Evolutionary conservation across 2,797 vertebrate genomes (phyloP), one percentile per base, ranked within the genome.

Genomic region (Gadopsis marmoratus): DNA sequence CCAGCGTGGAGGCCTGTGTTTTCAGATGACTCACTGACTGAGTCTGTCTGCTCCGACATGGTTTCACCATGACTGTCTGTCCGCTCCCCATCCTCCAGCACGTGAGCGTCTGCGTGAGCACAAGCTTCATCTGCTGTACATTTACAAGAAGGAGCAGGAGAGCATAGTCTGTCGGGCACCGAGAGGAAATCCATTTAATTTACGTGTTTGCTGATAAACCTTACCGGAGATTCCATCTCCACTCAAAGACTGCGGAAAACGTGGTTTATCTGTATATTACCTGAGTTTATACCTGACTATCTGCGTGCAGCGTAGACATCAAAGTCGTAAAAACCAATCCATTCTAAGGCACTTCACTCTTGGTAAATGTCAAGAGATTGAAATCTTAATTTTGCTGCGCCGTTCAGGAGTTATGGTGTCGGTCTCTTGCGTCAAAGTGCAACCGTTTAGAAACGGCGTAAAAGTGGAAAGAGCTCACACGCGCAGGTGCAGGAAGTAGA

Each of bases 21-120:
- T 75, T 76, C 31, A 61, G 55, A 83, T 82, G 76, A 81, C 75
- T 73, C 73, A 77, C 62, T 33, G 63, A 29, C 66, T 58, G 64
- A 54, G 56, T 31, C 6, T 48, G 79, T 64, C 48, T 81, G 66
- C 43, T 45, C 29, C 29, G 17, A n/a, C 74, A 61, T 58, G 72
- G 33, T 50, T 53, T 78, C 59, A 48, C 11, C 16, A 5, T 58
- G 69, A 31, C 45, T 59, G 72, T 55, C 37, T 54, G 61, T 55
- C 53, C 48, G 75, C 19, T 4, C 11, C 35, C 50, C 37, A 1
- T 50, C 35, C 35, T 72, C 29, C 41, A 16, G 55, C 63, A 45
- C 48, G 63, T 45, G n/a, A 66, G 29, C 7, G 55, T n/a, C 50
- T 19, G 69, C 17, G 2, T 4, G 31, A 74, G 50, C 64, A 33